Evolutionary conservation across 2,888 invertebrate genomes (phyloP).

Genomic region (Drosophila mercatorum): DNA sequence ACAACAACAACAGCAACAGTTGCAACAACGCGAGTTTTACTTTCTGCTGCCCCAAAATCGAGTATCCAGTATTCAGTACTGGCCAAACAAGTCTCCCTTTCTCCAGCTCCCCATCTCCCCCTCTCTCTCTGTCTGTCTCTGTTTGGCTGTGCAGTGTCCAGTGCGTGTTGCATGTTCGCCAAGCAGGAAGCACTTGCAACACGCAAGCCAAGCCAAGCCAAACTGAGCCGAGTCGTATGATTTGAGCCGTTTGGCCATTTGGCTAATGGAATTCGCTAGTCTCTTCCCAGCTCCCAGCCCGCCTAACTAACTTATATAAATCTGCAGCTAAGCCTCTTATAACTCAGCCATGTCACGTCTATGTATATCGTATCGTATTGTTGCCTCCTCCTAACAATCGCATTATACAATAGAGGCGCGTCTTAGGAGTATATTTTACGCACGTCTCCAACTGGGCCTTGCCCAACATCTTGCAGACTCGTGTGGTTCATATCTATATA

Average conservation of each 20-base stretch:
- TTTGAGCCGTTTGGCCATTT: constrained; percentile 60
- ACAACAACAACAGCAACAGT: constrained; percentile 6
- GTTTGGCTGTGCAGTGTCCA: constrained; percentile 43
- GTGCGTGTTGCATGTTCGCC: constrained; percentile 65
- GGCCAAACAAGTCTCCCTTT: constrained; percentile 62
- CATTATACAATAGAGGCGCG: constrained; percentile 49
- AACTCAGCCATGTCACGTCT: constrained; percentile 62
- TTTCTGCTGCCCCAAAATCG: constrained; percentile 68
- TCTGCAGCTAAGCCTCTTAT: constrained; percentile 48
- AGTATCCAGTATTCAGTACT: constrained; percentile 52
- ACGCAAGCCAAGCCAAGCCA: constrained; percentile 56
- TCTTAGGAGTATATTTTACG: constrained; percentile 37
- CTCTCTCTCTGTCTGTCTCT: neutral
- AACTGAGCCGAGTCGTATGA: constrained; percentile 49
- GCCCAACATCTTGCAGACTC: constrained; percentile 33
- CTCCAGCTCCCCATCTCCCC: neutral
- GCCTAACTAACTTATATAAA: constrained; percentile 63
- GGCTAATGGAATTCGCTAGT: constrained; percentile 69
- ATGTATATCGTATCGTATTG: constrained; percentile 15
- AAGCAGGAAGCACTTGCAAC: constrained; percentile 77
- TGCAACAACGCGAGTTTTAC: constrained; percentile 55
- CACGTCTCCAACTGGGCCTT: constrained; percentile 40
- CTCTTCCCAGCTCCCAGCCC: constrained; percentile 14
- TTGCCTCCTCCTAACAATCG: constrained; percentile 18
- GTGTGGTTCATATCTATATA: too few species aligned